Evolutionary conservation across 2,797 vertebrate species (phyloP), one percentile per base, ranked within the genome.

Genomic region (Darevskia nairensis): DNA sequence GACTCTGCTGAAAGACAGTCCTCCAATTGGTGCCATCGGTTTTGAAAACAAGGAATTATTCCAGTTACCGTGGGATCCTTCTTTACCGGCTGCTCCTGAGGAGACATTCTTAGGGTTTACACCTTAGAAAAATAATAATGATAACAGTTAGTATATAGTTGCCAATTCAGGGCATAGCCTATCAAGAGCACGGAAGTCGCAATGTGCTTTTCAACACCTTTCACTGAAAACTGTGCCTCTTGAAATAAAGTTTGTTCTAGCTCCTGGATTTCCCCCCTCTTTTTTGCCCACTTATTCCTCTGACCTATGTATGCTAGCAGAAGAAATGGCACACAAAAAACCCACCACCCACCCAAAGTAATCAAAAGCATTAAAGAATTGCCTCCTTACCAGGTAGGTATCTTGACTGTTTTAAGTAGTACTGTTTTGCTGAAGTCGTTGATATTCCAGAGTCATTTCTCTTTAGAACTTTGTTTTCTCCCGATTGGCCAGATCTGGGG

Each of bases 351-450:
- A 55, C 3, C 15, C 32, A 35, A 75, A 39, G 32, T 50, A 55
- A 17, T 25, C 10, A 8, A 85, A 74, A 55, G 15, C 0, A 35
- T 75, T 89, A 35, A 69, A 80, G 8, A 87, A 8, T 87, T 91
- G n/a, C 81, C 83, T n/a, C 83, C 95, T 96, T 96, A 99, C 99
- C 99, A 93, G 99, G 98, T 76, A 99, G 95, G 44, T 99, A 99
- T 93, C 99, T 97, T 76, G 99, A 98, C 89, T 99, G 99, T 92
- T 97, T 98, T 92, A 99, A 96, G 93, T 99, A 99, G 97, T 99
- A 99, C 89, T 99, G 98, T 90, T 98, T 98, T 72, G 98, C 98
- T 46, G 98, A 97, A 79, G 97, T 95, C 84, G 96, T 96, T 90
- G 97, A 97, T 68, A 97, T 94, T 92, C 94, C 96, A 13, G 97